phyloP scores from a whole-genome alignment of 2,797 vertebrate species.

The Pseudopleuronectes americanus region DNA sequence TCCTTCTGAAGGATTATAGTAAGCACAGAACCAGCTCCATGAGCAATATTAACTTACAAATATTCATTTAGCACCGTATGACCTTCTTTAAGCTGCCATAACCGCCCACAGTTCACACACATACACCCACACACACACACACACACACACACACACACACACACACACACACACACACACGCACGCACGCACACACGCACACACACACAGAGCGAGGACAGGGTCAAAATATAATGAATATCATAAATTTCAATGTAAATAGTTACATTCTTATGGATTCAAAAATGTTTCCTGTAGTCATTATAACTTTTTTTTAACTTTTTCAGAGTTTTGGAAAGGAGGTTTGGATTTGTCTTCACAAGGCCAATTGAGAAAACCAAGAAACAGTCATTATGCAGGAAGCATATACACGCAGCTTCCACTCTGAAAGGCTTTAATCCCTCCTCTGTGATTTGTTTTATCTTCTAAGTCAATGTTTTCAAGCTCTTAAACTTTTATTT shows the following conservation, averaged over 20 bases:
- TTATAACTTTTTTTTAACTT: too few species aligned
- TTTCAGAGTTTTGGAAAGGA: too few species aligned
- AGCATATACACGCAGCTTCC: neutral
- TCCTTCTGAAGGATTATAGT: constrained; percentile 53
- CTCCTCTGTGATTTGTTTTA: constrained; percentile 1
- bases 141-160: too few species aligned
- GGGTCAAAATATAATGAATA: neutral
- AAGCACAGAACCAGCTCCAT: constrained; percentile 24
- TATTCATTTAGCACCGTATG: constrained; percentile 18
- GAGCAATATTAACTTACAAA: constrained; percentile 38
- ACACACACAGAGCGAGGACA: neutral
- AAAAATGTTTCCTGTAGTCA: too few species aligned
- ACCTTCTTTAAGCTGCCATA: constrained; percentile 16
- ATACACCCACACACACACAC: too few species aligned
- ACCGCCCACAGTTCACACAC: neutral
- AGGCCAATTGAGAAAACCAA: neutral
- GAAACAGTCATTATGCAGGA: neutral
- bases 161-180: neutral
- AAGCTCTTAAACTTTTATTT: neutral
- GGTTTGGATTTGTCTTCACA: too few species aligned
- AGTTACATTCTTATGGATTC: neutral
- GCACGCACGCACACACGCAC: neutral
- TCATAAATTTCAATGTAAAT: too few species aligned
- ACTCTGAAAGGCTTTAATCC: neutral
- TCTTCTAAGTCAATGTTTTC: neutral